Evolutionary conservation across 2,113 vertebrate genomes (phyloP).

Genomic region (Tenrec ecaudatus): DNA sequence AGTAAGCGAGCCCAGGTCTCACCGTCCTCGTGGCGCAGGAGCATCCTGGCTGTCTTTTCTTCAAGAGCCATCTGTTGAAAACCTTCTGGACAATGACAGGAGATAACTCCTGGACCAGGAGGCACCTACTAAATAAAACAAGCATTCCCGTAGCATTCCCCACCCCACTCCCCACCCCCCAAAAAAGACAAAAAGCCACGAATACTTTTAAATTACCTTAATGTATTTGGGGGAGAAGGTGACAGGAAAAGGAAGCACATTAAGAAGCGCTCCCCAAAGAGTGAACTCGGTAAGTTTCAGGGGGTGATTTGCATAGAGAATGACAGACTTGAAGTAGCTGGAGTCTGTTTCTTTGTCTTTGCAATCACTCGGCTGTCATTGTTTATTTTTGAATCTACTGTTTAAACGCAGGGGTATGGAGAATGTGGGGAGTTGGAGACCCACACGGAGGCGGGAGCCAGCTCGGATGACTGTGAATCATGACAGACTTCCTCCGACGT

Average conservation of each 20-base stretch:
- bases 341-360: conserved; percentile 1
- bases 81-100: background rate
- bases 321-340: background rate
- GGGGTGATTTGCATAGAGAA: background rate
- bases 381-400: background rate
- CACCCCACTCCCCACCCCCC: too few relatives aligned
- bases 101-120: background rate
- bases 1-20: background rate
- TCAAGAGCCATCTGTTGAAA: background rate
- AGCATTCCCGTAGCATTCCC: background rate
- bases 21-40: background rate
- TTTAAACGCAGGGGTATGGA: background rate
- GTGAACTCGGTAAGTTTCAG: background rate
- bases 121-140: background rate
- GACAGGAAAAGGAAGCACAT: background rate
- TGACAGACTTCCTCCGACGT: background rate
- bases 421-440: background rate
- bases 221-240: background rate
- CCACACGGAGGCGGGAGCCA: background rate
- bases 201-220: background rate
- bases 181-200: background rate
- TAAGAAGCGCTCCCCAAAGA: background rate
- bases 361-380: background rate
- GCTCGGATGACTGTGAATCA: background rate
- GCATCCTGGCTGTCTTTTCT: background rate